Evolutionary conservation across 1,140 invertebrate genomes (phyloP).

Genomic region (Chrysopa pallens): DNA sequence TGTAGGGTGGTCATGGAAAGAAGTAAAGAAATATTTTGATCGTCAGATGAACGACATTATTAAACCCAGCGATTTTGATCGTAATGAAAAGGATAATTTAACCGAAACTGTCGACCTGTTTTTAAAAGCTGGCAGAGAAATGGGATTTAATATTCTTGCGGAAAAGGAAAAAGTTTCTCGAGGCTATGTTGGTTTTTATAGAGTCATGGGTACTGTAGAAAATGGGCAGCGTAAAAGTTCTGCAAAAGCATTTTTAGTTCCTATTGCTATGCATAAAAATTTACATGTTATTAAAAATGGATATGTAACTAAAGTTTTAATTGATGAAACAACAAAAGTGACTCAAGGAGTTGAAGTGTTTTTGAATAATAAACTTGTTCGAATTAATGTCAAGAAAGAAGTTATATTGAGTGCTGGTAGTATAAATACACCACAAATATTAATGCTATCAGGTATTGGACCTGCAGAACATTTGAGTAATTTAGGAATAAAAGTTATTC

Average conservation of each 20-base stretch:
- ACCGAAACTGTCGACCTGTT: slow-evolving; percentile 46
- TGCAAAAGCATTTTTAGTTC: slow-evolving; percentile 45
- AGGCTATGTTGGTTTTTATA: slow-evolving; percentile 29
- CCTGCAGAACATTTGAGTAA: too few relatives aligned
- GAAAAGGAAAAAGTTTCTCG: slow-evolving; percentile 38
- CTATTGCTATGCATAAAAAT: slow-evolving; percentile 37
- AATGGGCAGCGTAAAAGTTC: slow-evolving; percentile 51
- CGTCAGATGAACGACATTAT: slow-evolving; percentile 23
- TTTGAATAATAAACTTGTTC: too few relatives aligned
- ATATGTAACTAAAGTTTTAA: slow-evolving; percentile 40
- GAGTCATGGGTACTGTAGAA: slow-evolving; percentile 43
- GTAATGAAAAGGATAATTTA: slow-evolving; percentile 39
- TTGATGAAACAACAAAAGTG: slow-evolving; percentile 33
- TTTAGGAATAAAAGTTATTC: too few relatives aligned
- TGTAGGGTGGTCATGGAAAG: slow-evolving; percentile 67
- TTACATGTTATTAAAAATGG: slow-evolving; percentile 22
- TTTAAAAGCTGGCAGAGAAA: slow-evolving; percentile 42
- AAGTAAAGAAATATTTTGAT: slow-evolving; percentile 62
- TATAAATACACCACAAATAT: too few relatives aligned
- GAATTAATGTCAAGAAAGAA: too few relatives aligned
- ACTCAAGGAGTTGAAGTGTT: slow-evolving; percentile 46
- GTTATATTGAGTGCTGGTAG: too few relatives aligned
- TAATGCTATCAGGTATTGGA: too few relatives aligned
- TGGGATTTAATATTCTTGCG: slow-evolving; percentile 42
- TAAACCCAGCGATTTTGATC: slow-evolving; percentile 14